Conservation (phyloP, 1,140 invertebrate genomes). For the Drosophila punjabiensis region DNA sequence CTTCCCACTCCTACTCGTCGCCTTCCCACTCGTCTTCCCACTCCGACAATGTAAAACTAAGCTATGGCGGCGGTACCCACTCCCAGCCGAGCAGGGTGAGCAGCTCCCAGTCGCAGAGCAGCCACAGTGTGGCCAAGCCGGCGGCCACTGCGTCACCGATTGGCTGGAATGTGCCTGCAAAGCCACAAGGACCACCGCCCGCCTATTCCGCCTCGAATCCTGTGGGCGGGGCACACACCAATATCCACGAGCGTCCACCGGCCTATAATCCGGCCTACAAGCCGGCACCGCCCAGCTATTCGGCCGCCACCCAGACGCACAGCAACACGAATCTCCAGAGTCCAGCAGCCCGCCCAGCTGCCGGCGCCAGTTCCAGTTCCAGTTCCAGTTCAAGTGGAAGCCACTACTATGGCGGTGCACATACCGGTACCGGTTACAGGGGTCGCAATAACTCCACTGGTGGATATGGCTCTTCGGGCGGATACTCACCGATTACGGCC, state of each 20-base stretch:
- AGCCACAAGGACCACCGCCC: constrained; percentile 73
- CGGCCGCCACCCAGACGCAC: constrained; percentile 56
- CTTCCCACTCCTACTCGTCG: constrained; percentile 4
- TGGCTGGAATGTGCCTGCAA: constrained; percentile 77
- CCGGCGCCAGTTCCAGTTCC: constrained; percentile 3
- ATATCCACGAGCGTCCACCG: constrained; percentile 74
- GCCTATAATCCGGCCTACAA: constrained; percentile 73
- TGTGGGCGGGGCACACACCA: constrained; percentile 70
- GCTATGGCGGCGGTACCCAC: constrained; percentile 48
- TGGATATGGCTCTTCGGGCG: constrained; percentile 50
- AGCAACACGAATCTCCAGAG: constrained; percentile 40
- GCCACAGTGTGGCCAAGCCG: constrained; percentile 11
- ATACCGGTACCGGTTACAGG: constrained; percentile 54
- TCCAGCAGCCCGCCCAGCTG: constrained; percentile 22
- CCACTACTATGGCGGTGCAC: constrained; percentile 40
- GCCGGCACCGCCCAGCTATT: constrained; percentile 58
- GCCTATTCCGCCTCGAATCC: constrained; percentile 72
- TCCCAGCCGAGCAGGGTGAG: constrained; percentile 33
- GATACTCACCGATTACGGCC: constrained; percentile 64
- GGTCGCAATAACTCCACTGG: constrained; percentile 67
- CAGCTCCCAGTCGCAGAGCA: constrained; percentile 33
- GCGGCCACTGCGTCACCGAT: constrained; percentile 45
- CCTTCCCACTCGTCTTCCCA: constrained; percentile 22
- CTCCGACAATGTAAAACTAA: constrained; percentile 58
- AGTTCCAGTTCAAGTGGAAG: constrained; percentile 5